Evolutionary conservation across 2,888 invertebrate genomes (phyloP).

Genomic region (Villa cingulata): DNA sequence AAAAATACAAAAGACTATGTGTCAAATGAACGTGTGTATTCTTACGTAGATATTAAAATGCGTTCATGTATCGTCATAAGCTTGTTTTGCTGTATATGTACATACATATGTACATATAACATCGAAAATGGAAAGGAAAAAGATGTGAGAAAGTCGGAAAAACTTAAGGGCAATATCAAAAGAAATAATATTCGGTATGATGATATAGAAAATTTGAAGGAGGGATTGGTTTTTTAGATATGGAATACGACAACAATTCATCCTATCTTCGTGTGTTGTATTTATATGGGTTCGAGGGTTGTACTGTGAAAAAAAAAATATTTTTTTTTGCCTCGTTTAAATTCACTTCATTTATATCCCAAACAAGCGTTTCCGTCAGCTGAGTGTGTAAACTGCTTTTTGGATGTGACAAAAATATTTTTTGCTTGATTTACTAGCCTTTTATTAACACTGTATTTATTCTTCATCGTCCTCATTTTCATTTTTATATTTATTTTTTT

Average conservation of each 20-base stretch:
- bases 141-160: background rate
- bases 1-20: too few species aligned
- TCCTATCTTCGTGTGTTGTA: background rate
- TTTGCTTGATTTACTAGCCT: constrained; percentile 6
- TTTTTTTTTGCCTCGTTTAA: background rate
- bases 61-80: too few species aligned
- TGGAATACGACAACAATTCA: background rate
- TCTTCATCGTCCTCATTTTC: too few species aligned
- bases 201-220: background rate
- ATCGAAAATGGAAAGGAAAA: background rate
- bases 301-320: too few species aligned
- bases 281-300: background rate
- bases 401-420: constrained; percentile 9
- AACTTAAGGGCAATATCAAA: background rate
- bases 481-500: too few species aligned
- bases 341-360: constrained; percentile 5
- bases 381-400: constrained; percentile 9
- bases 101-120: too few species aligned
- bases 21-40: too few species aligned
- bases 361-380: constrained; percentile 4
- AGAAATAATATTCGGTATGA: background rate
- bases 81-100: too few species aligned
- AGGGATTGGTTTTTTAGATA: background rate
- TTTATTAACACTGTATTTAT: constrained; percentile 6
- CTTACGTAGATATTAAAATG: too few species aligned